Conservation (phyloP, 2,797 vertebrate genomes). For the Siniperca undulata region DNA sequence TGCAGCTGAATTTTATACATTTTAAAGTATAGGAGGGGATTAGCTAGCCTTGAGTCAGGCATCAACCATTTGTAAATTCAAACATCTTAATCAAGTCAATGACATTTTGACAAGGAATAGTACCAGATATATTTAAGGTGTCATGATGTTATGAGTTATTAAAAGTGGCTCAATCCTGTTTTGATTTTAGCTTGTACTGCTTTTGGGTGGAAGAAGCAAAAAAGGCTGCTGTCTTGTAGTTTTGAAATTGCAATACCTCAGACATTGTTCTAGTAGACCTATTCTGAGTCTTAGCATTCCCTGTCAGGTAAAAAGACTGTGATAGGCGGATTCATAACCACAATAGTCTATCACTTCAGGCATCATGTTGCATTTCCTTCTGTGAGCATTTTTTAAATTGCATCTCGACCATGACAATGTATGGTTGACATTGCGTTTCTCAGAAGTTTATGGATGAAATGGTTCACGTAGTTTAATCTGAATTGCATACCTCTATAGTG, state of each 20-base stretch:
- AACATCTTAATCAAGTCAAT: conserved; percentile 32
- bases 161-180: conserved; percentile 25
- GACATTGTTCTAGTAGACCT: conserved; percentile 39
- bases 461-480: conserved; percentile 50
- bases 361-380: conserved; percentile 47
- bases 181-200: conserved; percentile 8
- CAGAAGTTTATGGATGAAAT: conserved; percentile 43
- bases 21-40: conserved; percentile 1
- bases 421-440: conserved; percentile 45
- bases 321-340: conserved; percentile 33
- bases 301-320: conserved; percentile 29
- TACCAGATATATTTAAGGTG: conserved; percentile 17
- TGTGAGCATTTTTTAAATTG: conserved; percentile 41
- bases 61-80: conserved; percentile 12
- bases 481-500: conserved; percentile 42
- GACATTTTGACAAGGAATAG: conserved; percentile 28
- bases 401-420: conserved; percentile 39
- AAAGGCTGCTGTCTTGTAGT: conserved; percentile 25
- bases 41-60: conserved; percentile 8
- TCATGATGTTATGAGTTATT: conserved; percentile 34
- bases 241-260: conserved; percentile 54
- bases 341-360: conserved; percentile 34
- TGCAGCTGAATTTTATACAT: conserved; percentile 18
- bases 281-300: conserved; percentile 12
- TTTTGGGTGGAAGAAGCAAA: conserved; percentile 15